phyloP scores from a whole-genome alignment of 2,113 vertebrate genomes.

The Leucopternis melanops region DNA sequence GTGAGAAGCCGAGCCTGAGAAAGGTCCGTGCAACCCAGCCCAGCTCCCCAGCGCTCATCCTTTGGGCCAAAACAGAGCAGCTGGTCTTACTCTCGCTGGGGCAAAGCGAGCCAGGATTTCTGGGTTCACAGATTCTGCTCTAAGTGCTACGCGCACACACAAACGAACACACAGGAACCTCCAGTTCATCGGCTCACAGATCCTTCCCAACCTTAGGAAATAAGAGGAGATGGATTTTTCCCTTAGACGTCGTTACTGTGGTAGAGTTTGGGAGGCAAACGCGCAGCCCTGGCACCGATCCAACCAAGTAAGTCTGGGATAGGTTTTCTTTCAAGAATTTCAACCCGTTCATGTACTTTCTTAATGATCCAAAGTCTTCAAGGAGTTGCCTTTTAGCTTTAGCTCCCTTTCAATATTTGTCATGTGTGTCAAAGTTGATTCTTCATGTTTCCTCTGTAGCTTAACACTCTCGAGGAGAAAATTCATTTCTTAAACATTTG shows the following conservation, averaged over 20 bases:
- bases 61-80: background rate
- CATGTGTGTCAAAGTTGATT: slow-evolving; percentile 1
- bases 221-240: slow-evolving; percentile 42
- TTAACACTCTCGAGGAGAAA: background rate
- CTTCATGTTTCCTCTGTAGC: background rate
- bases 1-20: background rate
- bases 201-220: slow-evolving; percentile 10
- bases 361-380: slow-evolving; percentile 15
- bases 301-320: slow-evolving; percentile 10
- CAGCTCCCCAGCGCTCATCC: fast-evolving
- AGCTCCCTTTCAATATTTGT: slow-evolving; percentile 17
- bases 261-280: background rate
- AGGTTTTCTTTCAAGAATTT: slow-evolving; percentile 49
- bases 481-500: background rate
- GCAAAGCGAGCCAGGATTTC: background rate
- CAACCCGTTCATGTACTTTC: slow-evolving; percentile 23
- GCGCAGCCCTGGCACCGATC: background rate
- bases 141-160: fast-evolving
- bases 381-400: slow-evolving; percentile 22
- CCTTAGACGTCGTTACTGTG: background rate
- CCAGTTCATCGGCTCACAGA: background rate
- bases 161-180: background rate
- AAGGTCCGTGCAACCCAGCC: background rate
- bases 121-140: background rate
- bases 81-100: background rate